Percentiles rank a stretch among this genome's conserved stretches.
These are phyloP conservation scores for Drosophila mercatorum DNA, from an alignment of 2,888 invertebrate genomes.

Conservation along the genomic window DNA sequence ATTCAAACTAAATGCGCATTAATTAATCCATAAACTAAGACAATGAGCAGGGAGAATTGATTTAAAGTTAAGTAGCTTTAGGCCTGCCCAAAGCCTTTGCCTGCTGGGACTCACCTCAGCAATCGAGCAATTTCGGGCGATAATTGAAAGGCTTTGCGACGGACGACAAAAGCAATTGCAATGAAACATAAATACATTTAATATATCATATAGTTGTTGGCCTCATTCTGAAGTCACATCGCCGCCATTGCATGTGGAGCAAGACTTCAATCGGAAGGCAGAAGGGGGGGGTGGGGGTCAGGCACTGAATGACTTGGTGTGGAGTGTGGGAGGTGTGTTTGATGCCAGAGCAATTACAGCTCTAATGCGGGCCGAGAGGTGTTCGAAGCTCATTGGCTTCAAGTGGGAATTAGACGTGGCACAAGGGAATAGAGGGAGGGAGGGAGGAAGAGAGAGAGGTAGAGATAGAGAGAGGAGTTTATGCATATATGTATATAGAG, in stretches of 20 bases:
- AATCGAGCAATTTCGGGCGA: not conserved
- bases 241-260: not conserved
- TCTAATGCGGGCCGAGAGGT: not conserved
- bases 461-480: not conserved
- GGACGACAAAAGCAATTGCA: not conserved
- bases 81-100: not conserved
- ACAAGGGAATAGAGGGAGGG: not conserved
- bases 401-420: not conserved
- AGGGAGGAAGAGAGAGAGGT: not conserved
- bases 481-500: too few species aligned
- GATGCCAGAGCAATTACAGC: not conserved
- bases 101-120: too few species aligned
- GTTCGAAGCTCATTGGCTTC: not conserved
- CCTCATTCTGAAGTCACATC: not conserved
- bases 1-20: not conserved
- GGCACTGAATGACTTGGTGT: not conserved
- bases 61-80: not conserved
- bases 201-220: not conserved
- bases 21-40: constrained; percentile 5
- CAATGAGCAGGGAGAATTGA: not conserved
- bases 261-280: not conserved
- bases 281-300: not conserved
- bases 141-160: not conserved
- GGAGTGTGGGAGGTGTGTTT: not conserved
- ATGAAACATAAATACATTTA: not conserved